Percentiles rank a stretch among this genome's conserved stretches.
These are phyloP conservation scores for Anser cygnoides DNA, from an alignment of 2,113 vertebrate genomes.

Conservation along the genomic window DNA sequence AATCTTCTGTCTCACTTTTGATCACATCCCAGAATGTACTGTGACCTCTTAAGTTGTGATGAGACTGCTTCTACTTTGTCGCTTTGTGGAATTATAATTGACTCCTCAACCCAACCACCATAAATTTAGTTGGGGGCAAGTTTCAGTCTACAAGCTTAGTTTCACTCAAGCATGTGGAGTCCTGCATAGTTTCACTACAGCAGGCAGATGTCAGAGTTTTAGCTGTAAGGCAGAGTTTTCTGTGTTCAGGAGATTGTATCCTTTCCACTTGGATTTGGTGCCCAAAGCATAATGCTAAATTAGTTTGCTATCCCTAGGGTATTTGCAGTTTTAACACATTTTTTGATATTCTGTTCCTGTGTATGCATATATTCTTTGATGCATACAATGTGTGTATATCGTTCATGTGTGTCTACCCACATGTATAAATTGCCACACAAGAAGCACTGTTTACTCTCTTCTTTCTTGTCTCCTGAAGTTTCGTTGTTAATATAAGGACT, in stretches of 20 bases:
- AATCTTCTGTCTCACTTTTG: constrained; percentile 62
- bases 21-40: constrained; percentile 33
- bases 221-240: constrained; percentile 39
- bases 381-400: neutral
- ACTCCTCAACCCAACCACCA: constrained; percentile 37
- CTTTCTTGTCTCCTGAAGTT: neutral
- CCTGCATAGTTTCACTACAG: neutral
- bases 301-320: neutral
- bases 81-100: constrained; percentile 36
- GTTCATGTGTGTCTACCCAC: neutral
- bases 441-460: neutral
- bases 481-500: neutral
- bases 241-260: neutral
- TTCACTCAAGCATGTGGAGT: constrained; percentile 22
- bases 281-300: constrained; percentile 48
- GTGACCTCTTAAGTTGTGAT: constrained; percentile 52
- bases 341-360: neutral
- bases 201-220: constrained; percentile 30
- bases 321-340: neutral
- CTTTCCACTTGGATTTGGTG: neutral
- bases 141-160: neutral
- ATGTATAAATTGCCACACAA: neutral
- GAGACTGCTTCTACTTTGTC: constrained; percentile 36
- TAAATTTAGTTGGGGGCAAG: constrained; percentile 47
- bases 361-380: accelerated